Evolutionary conservation across 2,888 invertebrate species (phyloP), one percentile per base, ranked within the genome.

Genomic region (Agapostemon virescens): DNA sequence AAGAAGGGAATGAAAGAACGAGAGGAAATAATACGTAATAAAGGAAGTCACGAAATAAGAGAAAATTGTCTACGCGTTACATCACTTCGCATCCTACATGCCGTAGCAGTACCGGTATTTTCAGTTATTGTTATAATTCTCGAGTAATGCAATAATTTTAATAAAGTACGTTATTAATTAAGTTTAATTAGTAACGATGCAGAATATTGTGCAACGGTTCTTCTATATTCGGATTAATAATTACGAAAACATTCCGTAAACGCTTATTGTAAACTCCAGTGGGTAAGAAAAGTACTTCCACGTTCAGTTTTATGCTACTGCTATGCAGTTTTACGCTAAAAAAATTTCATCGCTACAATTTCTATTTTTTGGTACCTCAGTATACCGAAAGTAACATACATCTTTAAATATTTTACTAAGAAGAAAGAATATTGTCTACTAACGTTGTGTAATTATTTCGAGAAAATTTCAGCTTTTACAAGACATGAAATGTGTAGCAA

Each of bases 1-100:
- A 17, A 33, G 52, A 36, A 52, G 77, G 64, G 69, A 77, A 78
- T 78, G 77, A 78, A 78, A 64, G 78, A 69, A 69, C 69, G 78
- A 77, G 63, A 40, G 77, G 78, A 63, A 64, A 69, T 77, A 78
- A 77, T 78, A 69, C 52, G 77, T 77, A 77, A 78, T 78, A 77
- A 77, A 78, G 77, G 77, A 78, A 78, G 78, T 52, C 68, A 55
- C 69, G 69, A 64, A 78, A 77, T 78, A 77, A 69, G 63, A 69
- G 77, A 69, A 78, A 78, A 78, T 78, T 78, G 77, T 55, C 77
- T 63, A 42, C 40, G 36, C 40, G 78, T 77, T 77, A 77, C 52
- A 42, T 64, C 26, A 17, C 38, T 69, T 49, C 77, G 15, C 33
- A n/a, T 26, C 13, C 26, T n/a, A 17, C 3, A 36, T 58, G 45